phyloP scores from a whole-genome alignment of 2,797 vertebrate species.

The Lacerta viridis region DNA sequence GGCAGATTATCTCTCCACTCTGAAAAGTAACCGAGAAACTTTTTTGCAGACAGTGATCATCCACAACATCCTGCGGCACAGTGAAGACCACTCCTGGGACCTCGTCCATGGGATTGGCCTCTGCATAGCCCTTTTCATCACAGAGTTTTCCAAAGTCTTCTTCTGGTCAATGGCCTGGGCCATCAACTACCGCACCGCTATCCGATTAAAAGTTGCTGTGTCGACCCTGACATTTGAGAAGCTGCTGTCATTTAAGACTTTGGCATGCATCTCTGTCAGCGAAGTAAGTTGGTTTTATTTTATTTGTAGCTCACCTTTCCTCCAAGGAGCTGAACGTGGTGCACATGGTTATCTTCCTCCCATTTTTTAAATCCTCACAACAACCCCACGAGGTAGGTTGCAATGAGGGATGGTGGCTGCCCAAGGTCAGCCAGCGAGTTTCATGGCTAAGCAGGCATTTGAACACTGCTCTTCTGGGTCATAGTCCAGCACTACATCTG shows the following conservation, averaged over 20 bases:
- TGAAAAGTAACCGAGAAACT: conserved; percentile 7
- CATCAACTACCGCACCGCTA: conserved; percentile 82
- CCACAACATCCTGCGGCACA: conserved; percentile 80
- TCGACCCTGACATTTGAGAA: conserved; percentile 83
- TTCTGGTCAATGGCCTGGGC: conserved; percentile 83
- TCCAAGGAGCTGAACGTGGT: no score
- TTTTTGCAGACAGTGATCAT: conserved; percentile 83
- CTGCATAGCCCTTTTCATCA: conserved; percentile 80
- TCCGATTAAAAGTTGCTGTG: conserved; percentile 84
- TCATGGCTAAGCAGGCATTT: no score
- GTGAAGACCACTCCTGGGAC: conserved; percentile 43
- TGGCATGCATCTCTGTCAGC: conserved; percentile 81
- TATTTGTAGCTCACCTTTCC: no score
- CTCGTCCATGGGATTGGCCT: conserved; percentile 77
- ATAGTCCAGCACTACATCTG: no score
- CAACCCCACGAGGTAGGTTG: no score
- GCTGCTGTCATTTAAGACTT: conserved; percentile 80
- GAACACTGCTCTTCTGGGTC: no score
- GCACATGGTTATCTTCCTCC: no score
- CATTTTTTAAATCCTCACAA: no score
- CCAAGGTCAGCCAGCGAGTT: no score
- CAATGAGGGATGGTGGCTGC: no score
- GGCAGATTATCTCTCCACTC: background rate
- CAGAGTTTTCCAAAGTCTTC: conserved; percentile 82
- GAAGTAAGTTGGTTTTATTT: conserved; percentile 78